Percentiles rank a stretch among this genome's conserved stretches.
phyloP scores from a whole-genome alignment of 2,888 invertebrate genomes.

The Gnatocerus cornutus region DNA sequence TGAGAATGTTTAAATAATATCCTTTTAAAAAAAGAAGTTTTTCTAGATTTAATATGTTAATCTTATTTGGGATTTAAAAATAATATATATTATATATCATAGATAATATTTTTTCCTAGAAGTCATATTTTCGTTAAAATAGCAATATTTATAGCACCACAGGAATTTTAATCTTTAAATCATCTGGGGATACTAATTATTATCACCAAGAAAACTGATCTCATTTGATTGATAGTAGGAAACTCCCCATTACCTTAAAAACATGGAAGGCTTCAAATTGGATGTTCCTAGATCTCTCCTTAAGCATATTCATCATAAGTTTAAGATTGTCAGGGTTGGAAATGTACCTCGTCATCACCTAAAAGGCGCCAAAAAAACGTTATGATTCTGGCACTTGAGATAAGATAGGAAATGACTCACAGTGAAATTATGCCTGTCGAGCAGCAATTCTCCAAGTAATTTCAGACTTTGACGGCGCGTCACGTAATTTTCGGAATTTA shows the following conservation, averaged over 20 bases:
- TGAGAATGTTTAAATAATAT: no score
- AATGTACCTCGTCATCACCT: constrained; percentile 98
- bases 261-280: constrained; percentile 99
- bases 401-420: constrained; percentile 72
- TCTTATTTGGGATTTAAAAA: no score
- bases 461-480: constrained; percentile 99
- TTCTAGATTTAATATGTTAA: no score
- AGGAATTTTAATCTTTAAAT: no score
- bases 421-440: constrained; percentile 99
- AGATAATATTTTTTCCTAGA: no score
- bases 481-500: constrained; percentile 99
- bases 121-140: no score
- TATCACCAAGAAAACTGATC: no score
- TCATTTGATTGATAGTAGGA: not conserved
- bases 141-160: no score
- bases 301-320: constrained; percentile 99
- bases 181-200: no score
- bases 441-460: constrained; percentile 94
- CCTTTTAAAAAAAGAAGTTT: no score
- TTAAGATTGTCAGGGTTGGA: constrained; percentile 99
- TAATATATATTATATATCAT: no score
- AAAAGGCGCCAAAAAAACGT: constrained; percentile 57
- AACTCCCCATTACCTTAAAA: constrained; percentile 87
- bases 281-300: constrained; percentile 99
- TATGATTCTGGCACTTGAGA: no score